Percentiles rank a stretch among this genome's conserved stretches.
Evolutionary conservation across 2,113 vertebrate species (phyloP).

Genomic region (Raphicerus campestris): DNA sequence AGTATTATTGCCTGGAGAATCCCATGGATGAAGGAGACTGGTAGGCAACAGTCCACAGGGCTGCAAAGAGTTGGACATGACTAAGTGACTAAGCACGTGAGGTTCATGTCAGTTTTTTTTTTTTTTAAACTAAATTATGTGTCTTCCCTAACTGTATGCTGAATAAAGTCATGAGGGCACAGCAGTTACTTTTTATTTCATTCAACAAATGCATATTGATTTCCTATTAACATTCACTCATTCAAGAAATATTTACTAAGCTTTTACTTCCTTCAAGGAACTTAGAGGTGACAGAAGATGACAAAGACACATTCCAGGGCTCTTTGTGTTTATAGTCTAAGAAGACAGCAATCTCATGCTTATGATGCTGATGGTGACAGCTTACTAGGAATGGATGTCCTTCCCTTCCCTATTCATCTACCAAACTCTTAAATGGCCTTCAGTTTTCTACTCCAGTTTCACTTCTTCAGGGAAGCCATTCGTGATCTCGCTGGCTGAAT

Average conservation of each 20-base stretch:
- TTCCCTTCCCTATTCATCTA: background rate
- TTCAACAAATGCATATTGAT: background rate
- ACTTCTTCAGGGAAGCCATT: background rate
- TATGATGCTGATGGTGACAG: background rate
- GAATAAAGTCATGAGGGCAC: background rate
- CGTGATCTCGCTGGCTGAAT: background rate
- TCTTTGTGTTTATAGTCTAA: background rate
- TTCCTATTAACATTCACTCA: background rate
- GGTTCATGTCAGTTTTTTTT: background rate
- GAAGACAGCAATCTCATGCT: background rate
- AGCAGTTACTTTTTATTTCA: slow-evolving; percentile 35
- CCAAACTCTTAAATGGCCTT: background rate
- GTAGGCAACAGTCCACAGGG: background rate
- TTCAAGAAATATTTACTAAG: slow-evolving; percentile 29
- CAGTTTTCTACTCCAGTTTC: background rate
- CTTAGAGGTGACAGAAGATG: background rate
- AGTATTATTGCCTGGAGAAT: background rate
- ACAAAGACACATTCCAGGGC: background rate
- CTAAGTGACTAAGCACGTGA: background rate
- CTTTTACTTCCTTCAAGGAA: background rate
- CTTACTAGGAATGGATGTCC: background rate
- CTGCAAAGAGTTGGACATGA: background rate
- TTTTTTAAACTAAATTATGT: background rate
- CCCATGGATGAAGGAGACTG: background rate
- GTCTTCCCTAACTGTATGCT: background rate